Conservation (phyloP, 2,113 vertebrate species). For the Marmota monax region DNA sequence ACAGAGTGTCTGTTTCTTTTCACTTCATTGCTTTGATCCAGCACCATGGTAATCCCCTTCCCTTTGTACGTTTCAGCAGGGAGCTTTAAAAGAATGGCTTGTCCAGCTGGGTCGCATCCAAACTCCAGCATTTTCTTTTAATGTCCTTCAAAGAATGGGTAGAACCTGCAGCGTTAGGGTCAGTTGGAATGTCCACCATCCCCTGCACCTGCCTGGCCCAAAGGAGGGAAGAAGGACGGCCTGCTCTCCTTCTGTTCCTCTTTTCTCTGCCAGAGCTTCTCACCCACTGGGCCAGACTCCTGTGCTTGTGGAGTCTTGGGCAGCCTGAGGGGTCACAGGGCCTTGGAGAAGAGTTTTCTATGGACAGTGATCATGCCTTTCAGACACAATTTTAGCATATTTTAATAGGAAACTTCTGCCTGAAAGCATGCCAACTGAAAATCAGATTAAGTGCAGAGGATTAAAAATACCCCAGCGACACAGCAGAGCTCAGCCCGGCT, state of each 20-base stretch:
- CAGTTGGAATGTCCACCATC: neutral
- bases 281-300: fast-evolving
- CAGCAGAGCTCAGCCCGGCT: fast-evolving
- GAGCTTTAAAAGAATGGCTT: neutral
- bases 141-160: neutral
- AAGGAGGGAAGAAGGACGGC: fast-evolving
- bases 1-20: fast-evolving
- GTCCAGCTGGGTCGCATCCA: neutral
- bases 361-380: neutral
- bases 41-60: fast-evolving
- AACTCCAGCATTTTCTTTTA: neutral
- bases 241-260: neutral
- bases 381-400: neutral
- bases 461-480: neutral
- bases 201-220: fast-evolving
- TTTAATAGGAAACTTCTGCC: neutral
- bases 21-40: neutral
- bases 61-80: neutral
- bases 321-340: too few relatives aligned
- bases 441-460: neutral
- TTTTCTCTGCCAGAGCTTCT: neutral
- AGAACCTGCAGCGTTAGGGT: neutral
- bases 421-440: neutral
- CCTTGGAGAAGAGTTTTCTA: neutral
- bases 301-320: fast-evolving